Evolutionary conservation across 2,113 vertebrate genomes (phyloP).

Genomic region (Cinclus cinclus): DNA sequence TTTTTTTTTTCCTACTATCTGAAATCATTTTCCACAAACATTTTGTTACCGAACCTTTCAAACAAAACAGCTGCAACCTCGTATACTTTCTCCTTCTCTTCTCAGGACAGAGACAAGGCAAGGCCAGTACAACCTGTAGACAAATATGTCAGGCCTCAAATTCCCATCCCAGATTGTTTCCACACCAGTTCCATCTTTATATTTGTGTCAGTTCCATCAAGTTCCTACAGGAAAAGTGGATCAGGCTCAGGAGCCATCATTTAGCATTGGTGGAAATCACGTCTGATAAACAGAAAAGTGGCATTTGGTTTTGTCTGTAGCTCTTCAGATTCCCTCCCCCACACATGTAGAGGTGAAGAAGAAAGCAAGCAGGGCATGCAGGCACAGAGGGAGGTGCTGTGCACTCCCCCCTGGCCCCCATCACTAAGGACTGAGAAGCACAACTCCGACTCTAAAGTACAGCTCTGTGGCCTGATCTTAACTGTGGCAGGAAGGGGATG

Average conservation of each 20-base stretch:
- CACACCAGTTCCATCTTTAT: not conserved
- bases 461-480: not conserved
- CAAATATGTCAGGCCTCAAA: not conserved
- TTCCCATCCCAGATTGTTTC: not conserved
- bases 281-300: not conserved
- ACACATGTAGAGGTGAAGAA: accelerated
- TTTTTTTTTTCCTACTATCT: not conserved
- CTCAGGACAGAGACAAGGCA: not conserved
- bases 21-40: not conserved
- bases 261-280: not conserved
- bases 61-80: not conserved
- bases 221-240: not conserved
- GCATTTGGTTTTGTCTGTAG: not conserved
- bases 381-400: not conserved
- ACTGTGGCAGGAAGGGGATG: not conserved
- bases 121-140: not conserved
- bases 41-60: not conserved
- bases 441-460: not conserved
- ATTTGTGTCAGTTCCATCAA: not conserved
- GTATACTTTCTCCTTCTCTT: not conserved
- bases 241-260: not conserved
- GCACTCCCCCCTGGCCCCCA: accelerated
- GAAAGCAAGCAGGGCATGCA: not conserved
- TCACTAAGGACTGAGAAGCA: not conserved
- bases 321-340: not conserved